Evolutionary conservation across 2,797 vertebrate genomes (phyloP), one percentile per base, ranked within the genome.

Genomic region (Coendou prehensilis): DNA sequence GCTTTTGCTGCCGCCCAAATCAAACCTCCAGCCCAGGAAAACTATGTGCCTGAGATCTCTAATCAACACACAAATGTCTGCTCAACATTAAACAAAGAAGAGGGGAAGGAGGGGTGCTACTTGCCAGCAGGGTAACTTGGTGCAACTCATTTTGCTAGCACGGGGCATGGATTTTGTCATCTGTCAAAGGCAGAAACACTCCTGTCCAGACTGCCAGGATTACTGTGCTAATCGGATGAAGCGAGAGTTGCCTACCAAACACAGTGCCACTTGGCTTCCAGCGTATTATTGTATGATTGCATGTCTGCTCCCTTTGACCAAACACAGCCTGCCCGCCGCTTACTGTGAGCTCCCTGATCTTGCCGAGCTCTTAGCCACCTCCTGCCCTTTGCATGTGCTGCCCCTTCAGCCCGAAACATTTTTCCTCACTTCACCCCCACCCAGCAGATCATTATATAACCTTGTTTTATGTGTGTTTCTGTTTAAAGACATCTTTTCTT

Each of bases 171-270:
- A 59, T 63, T 69, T 41, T 20, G 4, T 85, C 78, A 80, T 41
- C 52, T 84, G 47, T 93, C 83, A 87, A 82, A 97, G 75, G 79
- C 8, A 1, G 91, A 92, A 71, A 86, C 0, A 3, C 75, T 71
- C 61, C 88, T 6, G 75, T 63, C 78, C 54, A 41, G 52, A 10
- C 82, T 64, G 71, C 84, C 61, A 82, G 78, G n/a, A 84, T 94
- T 61, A 71, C 59, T 22, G 20, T 15, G 85, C 56, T 93, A 84
- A 96, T 14, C 0, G 10, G 91, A 91, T 67, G 50, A 93, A 95
- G 85, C 10, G 59, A 89, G 75, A 87, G 85, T 75, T 76, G 37
- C 47, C 79, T 83, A 71, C 75, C 37, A 79, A 89, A 57, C 56
- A 9, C 54, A 9, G 33, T 14, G 61, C 41, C 73, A n/a, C 83